Percentiles rank a stretch among this genome's conserved stretches.
phyloP scores from a whole-genome alignment of 2,888 invertebrate genomes.

The Oxystoma pomonae region DNA sequence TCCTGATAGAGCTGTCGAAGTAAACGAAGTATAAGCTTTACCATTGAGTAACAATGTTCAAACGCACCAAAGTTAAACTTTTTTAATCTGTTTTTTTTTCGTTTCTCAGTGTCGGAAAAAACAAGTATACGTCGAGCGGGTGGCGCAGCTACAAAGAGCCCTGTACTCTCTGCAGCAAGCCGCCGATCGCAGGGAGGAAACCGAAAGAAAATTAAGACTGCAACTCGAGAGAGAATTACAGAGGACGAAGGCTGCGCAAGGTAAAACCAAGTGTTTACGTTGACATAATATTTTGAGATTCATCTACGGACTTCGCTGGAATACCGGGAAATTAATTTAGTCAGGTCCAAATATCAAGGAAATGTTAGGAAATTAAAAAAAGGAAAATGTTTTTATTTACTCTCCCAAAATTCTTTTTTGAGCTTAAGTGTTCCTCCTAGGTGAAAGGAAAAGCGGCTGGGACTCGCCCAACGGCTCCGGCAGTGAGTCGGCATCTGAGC shows the following conservation, averaged over 20 bases:
- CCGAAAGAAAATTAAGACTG: conserved; percentile 76
- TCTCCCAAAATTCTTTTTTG: not conserved
- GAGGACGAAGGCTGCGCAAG: conserved; percentile 46
- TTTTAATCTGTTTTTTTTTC: conserved; percentile 1
- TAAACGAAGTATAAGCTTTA: too few species aligned
- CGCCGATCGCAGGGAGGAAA: conserved; percentile 79
- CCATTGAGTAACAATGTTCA: too few species aligned
- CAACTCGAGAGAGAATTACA: conserved; percentile 84
- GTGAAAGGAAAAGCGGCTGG: conserved; percentile 38
- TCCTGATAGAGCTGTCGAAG: too few species aligned
- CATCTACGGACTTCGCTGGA: too few species aligned
- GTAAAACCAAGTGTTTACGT: too few species aligned
- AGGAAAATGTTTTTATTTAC: too few species aligned
- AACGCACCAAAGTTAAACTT: too few species aligned
- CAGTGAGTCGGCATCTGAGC: conserved; percentile 57
- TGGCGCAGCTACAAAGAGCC: conserved; percentile 78
- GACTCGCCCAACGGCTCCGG: conserved; percentile 44
- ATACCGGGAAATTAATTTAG: too few species aligned
- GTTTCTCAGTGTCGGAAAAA: conserved; percentile 70
- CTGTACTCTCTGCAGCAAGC: conserved; percentile 77
- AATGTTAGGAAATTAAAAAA: too few species aligned
- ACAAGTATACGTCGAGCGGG: conserved; percentile 79
- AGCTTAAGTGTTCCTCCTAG: conserved; percentile 10
- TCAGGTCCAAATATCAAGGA: too few species aligned
- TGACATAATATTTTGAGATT: too few species aligned